Conservation (phyloP, 2,797 vertebrate species). For the Iguana delicatissima region DNA sequence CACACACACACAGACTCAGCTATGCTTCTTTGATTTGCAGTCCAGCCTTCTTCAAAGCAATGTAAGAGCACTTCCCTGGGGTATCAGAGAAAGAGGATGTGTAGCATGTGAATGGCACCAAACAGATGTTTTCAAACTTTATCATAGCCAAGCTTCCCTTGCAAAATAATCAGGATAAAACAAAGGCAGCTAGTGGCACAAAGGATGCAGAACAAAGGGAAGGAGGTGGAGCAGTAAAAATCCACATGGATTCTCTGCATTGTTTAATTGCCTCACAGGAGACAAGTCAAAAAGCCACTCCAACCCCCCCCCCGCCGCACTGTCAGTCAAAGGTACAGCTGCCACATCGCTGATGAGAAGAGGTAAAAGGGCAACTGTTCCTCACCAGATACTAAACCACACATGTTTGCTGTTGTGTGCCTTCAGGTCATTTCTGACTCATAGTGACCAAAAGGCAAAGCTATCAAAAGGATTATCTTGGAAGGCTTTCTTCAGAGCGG, state of each 20-base stretch:
- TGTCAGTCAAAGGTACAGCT: slow-evolving; percentile 15
- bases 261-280: neutral
- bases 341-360: neutral
- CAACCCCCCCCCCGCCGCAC: neutral
- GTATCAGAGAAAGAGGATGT: neutral
- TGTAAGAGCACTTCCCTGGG: neutral
- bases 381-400: too few species aligned
- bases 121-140: slow-evolving; percentile 10
- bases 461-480: too few species aligned
- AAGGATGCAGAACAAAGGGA: neutral
- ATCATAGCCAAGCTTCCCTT: neutral
- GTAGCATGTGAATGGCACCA: neutral
- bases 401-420: too few species aligned
- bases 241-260: neutral
- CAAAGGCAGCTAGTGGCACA: slow-evolving; percentile 3
- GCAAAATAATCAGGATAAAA: slow-evolving; percentile 6
- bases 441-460: too few species aligned
- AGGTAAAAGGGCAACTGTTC: too few species aligned
- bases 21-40: too few species aligned
- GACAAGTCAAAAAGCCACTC: neutral
- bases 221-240: neutral
- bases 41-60: neutral
- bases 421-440: too few species aligned
- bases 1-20: too few species aligned
- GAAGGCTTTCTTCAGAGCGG: too few species aligned